phyloP scores from a whole-genome alignment of 2,797 vertebrate species.

The Ptychobarbus kaznakovi region DNA sequence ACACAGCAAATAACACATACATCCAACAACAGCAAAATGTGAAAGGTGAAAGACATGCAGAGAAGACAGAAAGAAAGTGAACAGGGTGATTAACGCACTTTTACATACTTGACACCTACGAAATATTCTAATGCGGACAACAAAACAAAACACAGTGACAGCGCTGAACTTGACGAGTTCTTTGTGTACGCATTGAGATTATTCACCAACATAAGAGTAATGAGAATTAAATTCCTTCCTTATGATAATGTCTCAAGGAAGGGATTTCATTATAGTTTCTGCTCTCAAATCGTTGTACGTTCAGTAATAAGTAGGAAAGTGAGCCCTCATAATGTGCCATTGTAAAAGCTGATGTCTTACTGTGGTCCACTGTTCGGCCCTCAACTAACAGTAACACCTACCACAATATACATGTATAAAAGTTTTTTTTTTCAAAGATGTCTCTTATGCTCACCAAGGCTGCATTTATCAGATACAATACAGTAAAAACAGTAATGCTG shows the following conservation, averaged over 20 bases:
- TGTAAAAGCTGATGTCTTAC: conserved; percentile 16
- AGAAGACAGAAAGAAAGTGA: background rate
- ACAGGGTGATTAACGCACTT: background rate
- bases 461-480: background rate
- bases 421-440: background rate
- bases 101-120: background rate
- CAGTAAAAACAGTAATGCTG: background rate
- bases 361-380: background rate
- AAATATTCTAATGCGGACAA: conserved; percentile 12
- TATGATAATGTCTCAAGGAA: conserved; percentile 34
- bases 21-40: conserved; percentile 22
- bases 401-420: background rate
- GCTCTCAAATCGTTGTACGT: conserved; percentile 27
- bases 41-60: conserved; percentile 29
- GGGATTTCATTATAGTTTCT: conserved; percentile 35
- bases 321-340: background rate
- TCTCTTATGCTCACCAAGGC: background rate
- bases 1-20: conserved; percentile 27
- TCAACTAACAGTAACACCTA: background rate
- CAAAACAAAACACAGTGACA: background rate
- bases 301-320: conserved; percentile 30
- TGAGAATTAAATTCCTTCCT: background rate
- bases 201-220: conserved; percentile 20
- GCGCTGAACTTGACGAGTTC: background rate
- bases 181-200: conserved; percentile 22